These are phyloP conservation scores for Delphinus delphis DNA, from an alignment of 2,113 vertebrate species.

Conservation along the genomic window DNA sequence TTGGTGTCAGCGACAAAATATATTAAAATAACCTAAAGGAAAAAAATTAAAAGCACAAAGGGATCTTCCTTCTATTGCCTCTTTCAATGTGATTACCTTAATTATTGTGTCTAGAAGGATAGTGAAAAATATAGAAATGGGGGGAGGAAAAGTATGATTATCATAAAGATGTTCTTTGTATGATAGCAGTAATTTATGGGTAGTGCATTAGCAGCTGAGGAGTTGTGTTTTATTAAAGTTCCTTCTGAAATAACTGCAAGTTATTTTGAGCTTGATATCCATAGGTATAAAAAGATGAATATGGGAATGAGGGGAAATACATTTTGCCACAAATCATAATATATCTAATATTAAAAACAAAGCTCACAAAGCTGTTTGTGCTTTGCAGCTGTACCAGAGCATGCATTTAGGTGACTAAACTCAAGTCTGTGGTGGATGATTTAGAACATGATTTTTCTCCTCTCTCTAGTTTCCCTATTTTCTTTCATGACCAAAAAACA, in stretches of 20 bases:
- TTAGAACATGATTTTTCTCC: background rate
- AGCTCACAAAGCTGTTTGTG: background rate
- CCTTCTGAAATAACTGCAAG: background rate
- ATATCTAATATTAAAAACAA: background rate
- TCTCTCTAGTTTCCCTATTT: background rate
- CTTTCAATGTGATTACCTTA: background rate
- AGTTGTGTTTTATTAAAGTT: background rate
- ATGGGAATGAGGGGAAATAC: background rate
- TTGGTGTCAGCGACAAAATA: background rate
- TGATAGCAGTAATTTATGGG: background rate
- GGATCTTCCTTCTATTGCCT: background rate
- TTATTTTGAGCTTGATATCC: conserved; percentile 1
- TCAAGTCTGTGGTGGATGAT: background rate
- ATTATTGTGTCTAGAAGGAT: background rate
- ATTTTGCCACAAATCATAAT: background rate
- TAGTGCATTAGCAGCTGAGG: background rate
- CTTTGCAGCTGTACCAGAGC: background rate
- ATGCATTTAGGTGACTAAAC: background rate
- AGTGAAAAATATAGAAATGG: background rate
- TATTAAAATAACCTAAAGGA: background rate
- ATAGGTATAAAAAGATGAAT: background rate
- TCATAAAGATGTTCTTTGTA: background rate
- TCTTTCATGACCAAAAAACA: background rate
- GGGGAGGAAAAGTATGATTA: background rate
- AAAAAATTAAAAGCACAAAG: background rate